Percentiles rank a stretch among this genome's conserved stretches.
Conservation (phyloP, 2,797 vertebrate genomes). For the Pterois miles region DNA sequence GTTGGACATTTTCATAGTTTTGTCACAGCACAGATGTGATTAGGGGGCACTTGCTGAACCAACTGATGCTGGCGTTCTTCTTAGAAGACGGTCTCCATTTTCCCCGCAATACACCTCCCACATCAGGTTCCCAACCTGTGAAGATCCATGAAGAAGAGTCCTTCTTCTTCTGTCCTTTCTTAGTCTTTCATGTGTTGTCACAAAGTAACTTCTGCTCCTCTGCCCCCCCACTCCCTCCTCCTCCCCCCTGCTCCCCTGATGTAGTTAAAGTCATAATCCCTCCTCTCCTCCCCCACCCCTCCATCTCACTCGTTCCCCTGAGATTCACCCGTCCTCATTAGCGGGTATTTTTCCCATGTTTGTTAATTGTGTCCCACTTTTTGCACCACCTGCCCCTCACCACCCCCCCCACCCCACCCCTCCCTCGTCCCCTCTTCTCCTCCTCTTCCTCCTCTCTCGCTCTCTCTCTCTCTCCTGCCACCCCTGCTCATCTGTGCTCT, state of each 20-base stretch:
- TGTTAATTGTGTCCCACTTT: conserved; percentile 90
- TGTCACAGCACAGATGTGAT: not conserved
- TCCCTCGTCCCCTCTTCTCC: conserved; percentile 55
- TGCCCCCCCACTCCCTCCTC: not conserved
- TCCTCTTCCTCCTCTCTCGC: conserved; percentile 48
- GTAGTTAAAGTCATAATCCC: conserved; percentile 65
- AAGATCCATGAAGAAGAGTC: not conserved
- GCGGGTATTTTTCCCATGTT: conserved; percentile 88
- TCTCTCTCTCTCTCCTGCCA: conserved; percentile 44
- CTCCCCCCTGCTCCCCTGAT: conserved; percentile 24
- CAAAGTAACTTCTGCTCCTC: conserved; percentile 54
- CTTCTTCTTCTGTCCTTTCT: conserved; percentile 10
- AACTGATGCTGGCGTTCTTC: not conserved
- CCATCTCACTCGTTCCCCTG: conserved; percentile 61
- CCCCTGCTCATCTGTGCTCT: conserved; percentile 87
- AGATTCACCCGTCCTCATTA: conserved; percentile 90
- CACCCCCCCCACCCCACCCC: not conserved
- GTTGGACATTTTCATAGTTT: no score
- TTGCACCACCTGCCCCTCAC: conserved; percentile 88
- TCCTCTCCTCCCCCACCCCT: conserved; percentile 36
- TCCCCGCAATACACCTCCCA: not conserved
- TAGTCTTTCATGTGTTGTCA: conserved; percentile 45
- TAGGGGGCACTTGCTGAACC: not conserved
- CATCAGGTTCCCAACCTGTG: not conserved
- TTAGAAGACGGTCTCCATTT: not conserved